Evolutionary conservation across 2,797 vertebrate species (phyloP).

Genomic region (Xenentodon cancila): DNA sequence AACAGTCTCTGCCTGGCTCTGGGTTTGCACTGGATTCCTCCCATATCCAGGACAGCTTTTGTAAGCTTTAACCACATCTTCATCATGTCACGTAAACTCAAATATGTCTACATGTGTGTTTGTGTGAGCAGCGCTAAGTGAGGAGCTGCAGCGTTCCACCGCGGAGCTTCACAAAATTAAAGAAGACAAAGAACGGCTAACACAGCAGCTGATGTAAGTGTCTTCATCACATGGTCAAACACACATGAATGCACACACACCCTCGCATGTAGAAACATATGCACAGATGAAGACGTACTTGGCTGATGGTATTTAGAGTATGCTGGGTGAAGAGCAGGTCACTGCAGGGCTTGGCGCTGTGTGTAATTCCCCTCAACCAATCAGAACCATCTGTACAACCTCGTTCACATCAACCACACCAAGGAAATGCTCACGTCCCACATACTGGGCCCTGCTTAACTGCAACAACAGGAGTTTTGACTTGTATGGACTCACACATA

Average conservation of each 20-base stretch:
- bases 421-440: slow-evolving; percentile 61
- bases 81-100: slow-evolving; percentile 31
- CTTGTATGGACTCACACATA: slow-evolving; percentile 51
- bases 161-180: slow-evolving; percentile 53
- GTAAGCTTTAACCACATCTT: slow-evolving; percentile 34
- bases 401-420: slow-evolving; percentile 38
- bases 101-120: slow-evolving; percentile 21
- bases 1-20: slow-evolving; percentile 38
- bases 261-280: slow-evolving; percentile 26
- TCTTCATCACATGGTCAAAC: slow-evolving; percentile 47
- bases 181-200: slow-evolving; percentile 55
- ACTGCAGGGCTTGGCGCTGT: slow-evolving; percentile 40
- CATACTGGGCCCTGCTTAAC: slow-evolving; percentile 39
- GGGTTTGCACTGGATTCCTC: slow-evolving; percentile 12
- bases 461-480: slow-evolving; percentile 55
- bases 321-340: slow-evolving; percentile 63
- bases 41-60: slow-evolving; percentile 27
- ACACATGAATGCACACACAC: slow-evolving; percentile 28
- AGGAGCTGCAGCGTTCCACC: slow-evolving; percentile 55
- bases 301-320: slow-evolving; percentile 64
- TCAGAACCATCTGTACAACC: slow-evolving; percentile 29
- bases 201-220: slow-evolving; percentile 69
- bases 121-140: slow-evolving; percentile 49
- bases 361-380: slow-evolving; percentile 46
- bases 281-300: slow-evolving; percentile 52